phyloP scores from a whole-genome alignment of 2,113 vertebrate genomes.

The Mobula birostris region DNA sequence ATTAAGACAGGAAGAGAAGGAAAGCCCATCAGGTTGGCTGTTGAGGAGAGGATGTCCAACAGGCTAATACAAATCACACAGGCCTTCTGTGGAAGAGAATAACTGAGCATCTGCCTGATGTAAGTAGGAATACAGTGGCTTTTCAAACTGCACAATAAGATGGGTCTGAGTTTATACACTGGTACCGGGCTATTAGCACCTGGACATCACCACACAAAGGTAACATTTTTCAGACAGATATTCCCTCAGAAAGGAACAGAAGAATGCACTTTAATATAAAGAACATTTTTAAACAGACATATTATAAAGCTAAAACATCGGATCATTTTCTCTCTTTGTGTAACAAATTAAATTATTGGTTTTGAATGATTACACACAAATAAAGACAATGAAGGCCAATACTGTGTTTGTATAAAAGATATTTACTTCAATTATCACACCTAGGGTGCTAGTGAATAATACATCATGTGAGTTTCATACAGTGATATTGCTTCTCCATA shows the following conservation, averaged over 20 bases:
- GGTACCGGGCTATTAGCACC: background rate
- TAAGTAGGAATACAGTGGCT: background rate
- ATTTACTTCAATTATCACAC: slow-evolving; percentile 99
- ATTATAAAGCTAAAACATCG: background rate
- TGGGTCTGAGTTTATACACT: background rate
- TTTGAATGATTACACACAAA: slow-evolving; percentile 55
- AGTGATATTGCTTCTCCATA: slow-evolving; percentile 99
- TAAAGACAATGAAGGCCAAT: slow-evolving; percentile 65
- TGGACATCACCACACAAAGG: background rate
- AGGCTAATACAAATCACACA: background rate
- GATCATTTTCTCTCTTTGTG: background rate
- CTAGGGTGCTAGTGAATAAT: slow-evolving; percentile 99
- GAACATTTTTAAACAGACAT: background rate
- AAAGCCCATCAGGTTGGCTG: background rate
- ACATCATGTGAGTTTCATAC: slow-evolving; percentile 97
- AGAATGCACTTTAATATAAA: background rate
- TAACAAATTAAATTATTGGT: slow-evolving; percentile 54
- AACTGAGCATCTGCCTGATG: background rate
- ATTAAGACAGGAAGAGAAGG: background rate
- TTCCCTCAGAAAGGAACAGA: background rate
- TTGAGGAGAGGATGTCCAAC: background rate
- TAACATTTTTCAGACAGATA: background rate
- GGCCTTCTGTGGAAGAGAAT: background rate
- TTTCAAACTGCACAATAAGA: background rate
- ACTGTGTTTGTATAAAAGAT: slow-evolving; percentile 99